Percentiles rank a stretch among this genome's conserved stretches.
These are phyloP conservation scores for Tetranychus piercei DNA, from an alignment of 2,888 invertebrate species.

Conservation along the genomic window DNA sequence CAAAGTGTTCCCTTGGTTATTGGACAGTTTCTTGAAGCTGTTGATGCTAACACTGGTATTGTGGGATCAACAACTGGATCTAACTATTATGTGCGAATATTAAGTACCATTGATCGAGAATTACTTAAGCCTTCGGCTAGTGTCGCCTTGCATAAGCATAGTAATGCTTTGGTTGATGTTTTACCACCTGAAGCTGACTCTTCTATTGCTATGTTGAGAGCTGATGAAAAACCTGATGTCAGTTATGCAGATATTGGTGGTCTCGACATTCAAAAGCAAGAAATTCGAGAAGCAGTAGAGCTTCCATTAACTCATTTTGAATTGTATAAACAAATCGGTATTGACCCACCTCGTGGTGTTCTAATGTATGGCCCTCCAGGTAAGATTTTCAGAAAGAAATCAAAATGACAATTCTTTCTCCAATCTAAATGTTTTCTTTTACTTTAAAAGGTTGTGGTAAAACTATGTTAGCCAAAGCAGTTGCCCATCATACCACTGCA, in stretches of 20 bases:
- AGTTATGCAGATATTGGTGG: conserved; percentile 95
- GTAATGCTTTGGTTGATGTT: conserved; percentile 98
- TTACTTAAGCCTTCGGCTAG: conserved; percentile 91
- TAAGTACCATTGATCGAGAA: conserved; percentile 94
- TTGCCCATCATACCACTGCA: conserved; percentile 94
- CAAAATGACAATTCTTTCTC: background rate
- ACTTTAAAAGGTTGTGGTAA: conserved; percentile 61
- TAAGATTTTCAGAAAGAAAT: background rate
- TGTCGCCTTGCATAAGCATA: conserved; percentile 95
- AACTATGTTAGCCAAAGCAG: conserved; percentile 97
- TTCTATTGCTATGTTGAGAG: conserved; percentile 92
- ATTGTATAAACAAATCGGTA: conserved; percentile 86
- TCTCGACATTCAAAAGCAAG: conserved; percentile 99
- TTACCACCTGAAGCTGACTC: conserved; percentile 97
- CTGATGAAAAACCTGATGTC: conserved; percentile 95
- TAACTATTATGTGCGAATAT: conserved; percentile 93
- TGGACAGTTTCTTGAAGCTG: conserved; percentile 96
- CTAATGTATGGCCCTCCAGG: conserved; percentile 11
- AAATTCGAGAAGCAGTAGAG: conserved; percentile 95
- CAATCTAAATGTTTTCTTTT: background rate
- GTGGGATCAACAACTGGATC: conserved; percentile 96
- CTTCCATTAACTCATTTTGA: conserved; percentile 94
- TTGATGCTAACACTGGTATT: conserved; percentile 97
- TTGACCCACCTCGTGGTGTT: conserved; percentile 67
- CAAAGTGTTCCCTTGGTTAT: conserved; percentile 97